phyloP scores from a whole-genome alignment of 2,888 invertebrate species.

The Blastobasis adustella region DNA sequence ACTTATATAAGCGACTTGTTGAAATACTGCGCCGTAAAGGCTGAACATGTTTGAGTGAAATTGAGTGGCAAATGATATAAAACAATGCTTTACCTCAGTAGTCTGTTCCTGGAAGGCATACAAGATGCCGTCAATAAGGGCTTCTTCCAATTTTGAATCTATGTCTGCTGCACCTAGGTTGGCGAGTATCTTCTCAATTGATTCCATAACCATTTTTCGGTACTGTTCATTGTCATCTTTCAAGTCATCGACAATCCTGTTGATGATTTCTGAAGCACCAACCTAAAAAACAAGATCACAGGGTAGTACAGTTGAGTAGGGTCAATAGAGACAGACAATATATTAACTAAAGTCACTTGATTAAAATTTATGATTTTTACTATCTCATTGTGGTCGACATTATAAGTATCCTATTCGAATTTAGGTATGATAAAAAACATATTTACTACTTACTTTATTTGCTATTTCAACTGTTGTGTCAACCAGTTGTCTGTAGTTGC shows the following conservation, averaged over 20 bases:
- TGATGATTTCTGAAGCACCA: slow-evolving; percentile 99
- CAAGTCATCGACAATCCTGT: slow-evolving; percentile 97
- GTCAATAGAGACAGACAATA: too few species aligned
- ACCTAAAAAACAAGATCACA: slow-evolving; percentile 63
- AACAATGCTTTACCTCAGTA: slow-evolving; percentile 81
- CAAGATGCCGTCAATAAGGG: slow-evolving; percentile 98
- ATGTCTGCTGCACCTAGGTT: slow-evolving; percentile 98
- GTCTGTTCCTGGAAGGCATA: slow-evolving; percentile 99
- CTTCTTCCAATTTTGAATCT: slow-evolving; percentile 97
- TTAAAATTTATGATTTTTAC: too few species aligned
- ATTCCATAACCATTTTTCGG: slow-evolving; percentile 99
- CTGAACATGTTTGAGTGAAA: too few species aligned
- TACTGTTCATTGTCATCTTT: slow-evolving; percentile 99
- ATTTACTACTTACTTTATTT: slow-evolving; percentile 80
- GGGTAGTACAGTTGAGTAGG: too few species aligned
- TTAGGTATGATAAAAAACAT: too few species aligned
- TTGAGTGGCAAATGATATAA: too few species aligned
- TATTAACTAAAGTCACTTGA: too few species aligned
- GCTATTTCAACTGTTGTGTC: slow-evolving; percentile 99
- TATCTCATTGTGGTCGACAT: too few species aligned
- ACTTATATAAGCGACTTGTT: too few species aligned
- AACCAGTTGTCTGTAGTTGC: slow-evolving; percentile 98
- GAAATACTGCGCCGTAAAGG: too few species aligned
- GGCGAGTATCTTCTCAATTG: slow-evolving; percentile 98
- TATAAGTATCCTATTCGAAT: too few species aligned